Base-by-base conservation (phyloP, 2,113 vertebrate genomes). In the Aegotheles bennettii region DNA sequence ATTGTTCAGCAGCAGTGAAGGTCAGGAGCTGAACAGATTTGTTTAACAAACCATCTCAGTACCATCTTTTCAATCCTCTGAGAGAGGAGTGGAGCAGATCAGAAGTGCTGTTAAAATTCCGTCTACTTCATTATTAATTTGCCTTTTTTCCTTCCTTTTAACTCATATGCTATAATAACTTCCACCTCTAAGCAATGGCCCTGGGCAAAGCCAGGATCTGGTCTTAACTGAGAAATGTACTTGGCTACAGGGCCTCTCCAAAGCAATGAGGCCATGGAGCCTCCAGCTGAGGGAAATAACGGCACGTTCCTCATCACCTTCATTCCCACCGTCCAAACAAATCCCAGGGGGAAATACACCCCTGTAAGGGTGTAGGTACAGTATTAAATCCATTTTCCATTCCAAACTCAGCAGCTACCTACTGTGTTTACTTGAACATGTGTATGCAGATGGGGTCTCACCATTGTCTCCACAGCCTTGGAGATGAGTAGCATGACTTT, bases 111-210 rank as follows among this genome's bases (percentile, higher is more conserved):
- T 77, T 73, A 88, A 95, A 93, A 92, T 95, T 94, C 87, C 91
- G 64, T 28, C 71, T 90, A 51, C 59, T 94, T 80, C 87, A 94
- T 90, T 95, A 96, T 86, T 92, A 95, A 94, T 93, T 86, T 88
- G 54, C 60, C 76, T 84, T 90, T 90, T 93, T 87, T 65, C 63
- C 68, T 87, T 43, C 45, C 38, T 87, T 70, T 95, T 93, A 95
- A 93, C 38, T 91, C 38, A 63, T 54, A 51, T 53, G 47, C 59
- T 57, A 2, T 77, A 86, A 83, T 45, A 90, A 13, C 42, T 90
- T 90, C 50, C 54, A 79, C 25, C 33, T 91, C 67, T 84, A 74
- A 83, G 87, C 38, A 85, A 67, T 0, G 1, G 78, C 87, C 33
- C 25, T 8, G 3, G 85, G 79, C 88, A 93, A 87, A 93, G 48